phyloP scores from a whole-genome alignment of 2,888 invertebrate genomes.

The Liodrosophila aerea region DNA sequence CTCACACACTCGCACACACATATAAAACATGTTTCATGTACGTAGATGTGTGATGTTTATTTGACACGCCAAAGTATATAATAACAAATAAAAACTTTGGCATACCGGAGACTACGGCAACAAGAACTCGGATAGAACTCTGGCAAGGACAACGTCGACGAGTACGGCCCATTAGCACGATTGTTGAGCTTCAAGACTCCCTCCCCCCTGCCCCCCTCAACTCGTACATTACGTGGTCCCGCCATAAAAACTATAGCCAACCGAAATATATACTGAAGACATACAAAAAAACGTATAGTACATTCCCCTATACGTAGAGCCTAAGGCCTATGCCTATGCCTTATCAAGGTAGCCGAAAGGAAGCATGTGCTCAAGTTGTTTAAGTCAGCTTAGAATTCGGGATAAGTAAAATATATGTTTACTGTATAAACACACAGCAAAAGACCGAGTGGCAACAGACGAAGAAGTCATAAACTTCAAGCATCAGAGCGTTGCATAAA shows the following conservation, averaged over 20 bases:
- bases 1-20: constrained; percentile 38
- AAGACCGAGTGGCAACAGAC: not conserved
- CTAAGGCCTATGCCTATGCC: not conserved
- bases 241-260: constrained; percentile 58
- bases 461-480: constrained; percentile 5
- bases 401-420: constrained; percentile 55
- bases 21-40: constrained; percentile 76
- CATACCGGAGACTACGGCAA: constrained; percentile 39
- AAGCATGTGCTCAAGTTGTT: constrained; percentile 44
- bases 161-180: constrained; percentile 78
- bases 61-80: constrained; percentile 78
- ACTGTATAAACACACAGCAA: constrained; percentile 3
- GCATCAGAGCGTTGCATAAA: not conserved
- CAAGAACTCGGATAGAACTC: constrained; percentile 15
- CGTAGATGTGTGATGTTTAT: constrained; percentile 78
- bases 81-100: constrained; percentile 77
- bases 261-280: constrained; percentile 6
- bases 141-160: constrained; percentile 44
- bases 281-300: constrained; percentile 7
- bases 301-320: constrained; percentile 23
- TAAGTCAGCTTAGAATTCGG: constrained; percentile 46
- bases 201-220: constrained; percentile 32
- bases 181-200: constrained; percentile 73
- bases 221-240: constrained; percentile 56
- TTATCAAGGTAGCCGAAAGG: not conserved